These are phyloP conservation scores for Aleadryas rufinucha DNA, from an alignment of 2,113 vertebrate genomes.

Conservation along the genomic window DNA sequence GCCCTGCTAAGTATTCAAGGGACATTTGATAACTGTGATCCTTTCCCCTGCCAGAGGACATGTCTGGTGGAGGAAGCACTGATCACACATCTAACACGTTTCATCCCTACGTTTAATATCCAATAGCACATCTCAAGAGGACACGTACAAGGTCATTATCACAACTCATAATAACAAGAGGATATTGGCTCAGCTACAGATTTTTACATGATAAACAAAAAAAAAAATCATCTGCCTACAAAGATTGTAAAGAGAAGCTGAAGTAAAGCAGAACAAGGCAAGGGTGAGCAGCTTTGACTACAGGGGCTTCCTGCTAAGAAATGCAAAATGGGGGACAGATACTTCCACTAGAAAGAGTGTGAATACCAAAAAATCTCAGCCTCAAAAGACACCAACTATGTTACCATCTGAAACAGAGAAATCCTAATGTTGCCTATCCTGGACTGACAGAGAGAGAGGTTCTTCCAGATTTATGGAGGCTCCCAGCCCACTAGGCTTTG, in stretches of 20 bases:
- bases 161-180: neutral
- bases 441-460: neutral
- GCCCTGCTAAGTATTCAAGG: neutral
- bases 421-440: neutral
- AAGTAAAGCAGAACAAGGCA: neutral
- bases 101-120: neutral
- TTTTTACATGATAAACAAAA: neutral
- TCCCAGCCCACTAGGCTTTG: neutral
- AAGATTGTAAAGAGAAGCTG: neutral
- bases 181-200: neutral
- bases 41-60: neutral
- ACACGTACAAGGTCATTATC: neutral
- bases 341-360: neutral
- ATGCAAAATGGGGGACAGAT: neutral
- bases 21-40: neutral
- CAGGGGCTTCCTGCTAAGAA: neutral
- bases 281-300: neutral
- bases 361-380: neutral
- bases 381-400: neutral
- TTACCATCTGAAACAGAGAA: neutral
- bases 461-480: neutral
- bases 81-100: neutral
- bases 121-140: neutral
- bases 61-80: neutral
- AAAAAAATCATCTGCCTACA: neutral